phyloP scores from a whole-genome alignment of 2,113 vertebrate species.

The Excalfactoria chinensis region DNA sequence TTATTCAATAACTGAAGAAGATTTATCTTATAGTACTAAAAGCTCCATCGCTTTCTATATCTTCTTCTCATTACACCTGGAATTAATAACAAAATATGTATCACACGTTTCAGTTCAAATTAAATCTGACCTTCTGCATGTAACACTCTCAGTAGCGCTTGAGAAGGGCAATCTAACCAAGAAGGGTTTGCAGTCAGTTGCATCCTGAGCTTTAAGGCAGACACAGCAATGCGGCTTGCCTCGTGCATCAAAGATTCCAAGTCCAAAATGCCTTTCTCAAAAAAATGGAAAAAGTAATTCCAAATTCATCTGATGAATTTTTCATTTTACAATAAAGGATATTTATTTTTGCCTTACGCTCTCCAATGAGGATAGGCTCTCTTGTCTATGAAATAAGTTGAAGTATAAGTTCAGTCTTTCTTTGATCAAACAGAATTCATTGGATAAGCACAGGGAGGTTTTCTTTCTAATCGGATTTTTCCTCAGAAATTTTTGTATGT shows the following conservation, averaged over 20 bases:
- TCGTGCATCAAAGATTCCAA: not conserved
- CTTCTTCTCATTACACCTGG: not conserved
- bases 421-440: not conserved
- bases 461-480: not conserved
- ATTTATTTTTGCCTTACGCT: not conserved
- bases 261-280: constrained; percentile 30
- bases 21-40: not conserved
- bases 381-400: not conserved
- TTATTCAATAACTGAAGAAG: not conserved
- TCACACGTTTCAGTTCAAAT: not conserved
- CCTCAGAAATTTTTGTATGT: not conserved
- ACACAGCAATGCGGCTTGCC: not conserved
- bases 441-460: not conserved
- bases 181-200: not conserved
- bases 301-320: constrained; percentile 41
- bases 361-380: not conserved
- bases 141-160: not conserved
- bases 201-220: not conserved
- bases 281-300: constrained; percentile 35
- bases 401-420: not conserved
- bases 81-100: not conserved
- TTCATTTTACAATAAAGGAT: constrained; percentile 1
- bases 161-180: not conserved
- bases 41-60: not conserved
- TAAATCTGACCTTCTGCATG: not conserved